These are phyloP conservation scores for Malthinus flaveolus DNA, from an alignment of 2,888 invertebrate species.

Conservation along the genomic window DNA sequence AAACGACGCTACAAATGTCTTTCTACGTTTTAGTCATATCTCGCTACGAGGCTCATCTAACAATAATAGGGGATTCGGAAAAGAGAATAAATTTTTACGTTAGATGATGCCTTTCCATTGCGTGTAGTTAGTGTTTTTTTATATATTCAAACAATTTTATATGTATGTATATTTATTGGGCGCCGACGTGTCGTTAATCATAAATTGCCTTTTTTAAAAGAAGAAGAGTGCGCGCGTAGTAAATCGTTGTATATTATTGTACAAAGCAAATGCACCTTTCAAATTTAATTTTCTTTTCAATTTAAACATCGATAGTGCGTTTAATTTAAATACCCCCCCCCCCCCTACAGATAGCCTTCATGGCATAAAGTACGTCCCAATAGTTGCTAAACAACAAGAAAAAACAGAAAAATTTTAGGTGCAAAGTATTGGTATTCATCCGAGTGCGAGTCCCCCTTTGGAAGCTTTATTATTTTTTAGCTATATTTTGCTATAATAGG, in stretches of 20 bases:
- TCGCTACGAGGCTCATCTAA: slow-evolving; percentile 22
- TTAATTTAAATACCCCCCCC: no score
- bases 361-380: no score
- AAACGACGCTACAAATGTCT: slow-evolving; percentile 49
- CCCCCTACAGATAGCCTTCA: no score
- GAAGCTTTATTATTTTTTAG: no score
- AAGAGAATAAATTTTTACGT: slow-evolving; percentile 5
- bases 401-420: no score
- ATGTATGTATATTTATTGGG: slow-evolving; percentile 9
- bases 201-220: neutral
- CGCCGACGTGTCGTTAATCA: slow-evolving; percentile 10
- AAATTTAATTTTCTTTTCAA: neutral
- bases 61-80: neutral
- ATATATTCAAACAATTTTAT: slow-evolving; percentile 14
- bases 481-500: no score
- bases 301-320: slow-evolving; percentile 3
- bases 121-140: slow-evolving; percentile 22
- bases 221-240: no score
- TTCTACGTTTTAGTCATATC: slow-evolving; percentile 44
- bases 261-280: no score
- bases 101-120: slow-evolving; percentile 17
- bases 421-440: no score
- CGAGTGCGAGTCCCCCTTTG: no score
- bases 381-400: no score
- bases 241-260: no score